Evolutionary conservation across 2,888 invertebrate species (phyloP).

Genomic region (Trichogramma evanescens): DNA sequence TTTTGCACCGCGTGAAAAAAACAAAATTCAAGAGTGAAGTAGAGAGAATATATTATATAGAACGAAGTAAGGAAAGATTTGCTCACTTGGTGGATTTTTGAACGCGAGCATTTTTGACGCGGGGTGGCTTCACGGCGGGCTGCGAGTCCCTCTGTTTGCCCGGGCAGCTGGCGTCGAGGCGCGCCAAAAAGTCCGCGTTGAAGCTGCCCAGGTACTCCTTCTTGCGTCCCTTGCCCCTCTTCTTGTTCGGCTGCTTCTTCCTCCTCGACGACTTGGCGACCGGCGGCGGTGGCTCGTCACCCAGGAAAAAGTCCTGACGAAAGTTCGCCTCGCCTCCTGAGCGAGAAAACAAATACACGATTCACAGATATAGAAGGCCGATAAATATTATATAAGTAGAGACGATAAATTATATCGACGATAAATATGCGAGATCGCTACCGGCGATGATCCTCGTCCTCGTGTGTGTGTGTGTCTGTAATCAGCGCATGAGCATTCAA

Average conservation of each 20-base stretch:
- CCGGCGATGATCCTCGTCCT: neutral
- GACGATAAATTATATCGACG: no score
- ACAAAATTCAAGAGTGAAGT: neutral
- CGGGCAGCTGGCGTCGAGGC: slow-evolving; percentile 21
- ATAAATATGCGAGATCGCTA: neutral
- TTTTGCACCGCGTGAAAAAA: neutral
- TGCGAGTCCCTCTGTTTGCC: slow-evolving; percentile 16
- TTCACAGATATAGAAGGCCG: no score
- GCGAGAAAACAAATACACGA: no score
- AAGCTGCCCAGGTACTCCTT: slow-evolving; percentile 25
- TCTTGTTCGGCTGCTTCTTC: slow-evolving; percentile 27
- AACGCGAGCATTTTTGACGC: slow-evolving; percentile 31
- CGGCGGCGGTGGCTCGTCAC: slow-evolving; percentile 29
- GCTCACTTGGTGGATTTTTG: slow-evolving; percentile 35
- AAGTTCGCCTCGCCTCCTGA: slow-evolving; percentile 15
- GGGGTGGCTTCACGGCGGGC: slow-evolving; percentile 34
- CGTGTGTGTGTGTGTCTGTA: neutral
- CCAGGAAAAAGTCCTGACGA: slow-evolving; percentile 29
- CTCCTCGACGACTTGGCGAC: neutral
- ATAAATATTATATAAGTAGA: no score
- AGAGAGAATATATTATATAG: no score
- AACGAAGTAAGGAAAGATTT: slow-evolving; percentile 8
- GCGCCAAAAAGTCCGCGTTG: slow-evolving; percentile 36
- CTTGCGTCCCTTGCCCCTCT: slow-evolving; percentile 27
- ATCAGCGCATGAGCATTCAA: slow-evolving; percentile 12